Conservation (phyloP, 2,113 vertebrate species). For the Anhinga rufa region DNA sequence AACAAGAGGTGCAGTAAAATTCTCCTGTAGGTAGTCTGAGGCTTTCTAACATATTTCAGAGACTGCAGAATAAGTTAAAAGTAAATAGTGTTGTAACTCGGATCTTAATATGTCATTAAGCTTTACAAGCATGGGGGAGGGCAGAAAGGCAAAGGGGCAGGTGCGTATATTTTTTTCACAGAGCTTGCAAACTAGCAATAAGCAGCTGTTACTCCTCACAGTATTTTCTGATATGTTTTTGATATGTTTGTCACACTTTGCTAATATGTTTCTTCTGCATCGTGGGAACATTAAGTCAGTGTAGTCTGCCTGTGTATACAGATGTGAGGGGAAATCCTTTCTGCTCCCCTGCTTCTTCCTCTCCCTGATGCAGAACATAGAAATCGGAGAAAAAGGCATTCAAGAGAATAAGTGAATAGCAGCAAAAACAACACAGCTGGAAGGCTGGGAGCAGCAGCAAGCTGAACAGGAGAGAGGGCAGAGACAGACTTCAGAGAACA, state of each 20-base stretch:
- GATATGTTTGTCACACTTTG: not conserved
- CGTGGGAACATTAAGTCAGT: not conserved
- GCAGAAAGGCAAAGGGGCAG: not conserved
- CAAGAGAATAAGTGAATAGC: not conserved
- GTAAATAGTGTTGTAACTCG: slow-evolving; percentile 14
- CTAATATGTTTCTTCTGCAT: not conserved
- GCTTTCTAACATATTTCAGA: slow-evolving; percentile 25
- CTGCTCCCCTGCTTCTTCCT: fast-evolving
- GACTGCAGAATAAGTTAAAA: slow-evolving; percentile 33
- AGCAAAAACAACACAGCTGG: not conserved
- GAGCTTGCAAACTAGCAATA: not conserved
- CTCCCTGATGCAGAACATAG: not conserved
- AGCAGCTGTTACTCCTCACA: not conserved
- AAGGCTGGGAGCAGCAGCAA: not conserved
- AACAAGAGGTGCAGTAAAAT: slow-evolving; percentile 13
- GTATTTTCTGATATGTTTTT: not conserved
- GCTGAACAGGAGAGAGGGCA: not conserved
- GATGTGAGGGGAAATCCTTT: not conserved
- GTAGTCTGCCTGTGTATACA: not conserved
- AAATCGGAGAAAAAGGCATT: not conserved
- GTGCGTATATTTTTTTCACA: not conserved
- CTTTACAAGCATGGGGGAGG: not conserved
- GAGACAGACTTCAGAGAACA: not conserved
- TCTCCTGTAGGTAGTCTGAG: slow-evolving; percentile 17
- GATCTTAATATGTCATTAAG: slow-evolving; percentile 57